Percentiles rank a stretch among this genome's conserved stretches.
phyloP scores from a whole-genome alignment of 2,797 vertebrate genomes.

The Lagodon rhomboides region DNA sequence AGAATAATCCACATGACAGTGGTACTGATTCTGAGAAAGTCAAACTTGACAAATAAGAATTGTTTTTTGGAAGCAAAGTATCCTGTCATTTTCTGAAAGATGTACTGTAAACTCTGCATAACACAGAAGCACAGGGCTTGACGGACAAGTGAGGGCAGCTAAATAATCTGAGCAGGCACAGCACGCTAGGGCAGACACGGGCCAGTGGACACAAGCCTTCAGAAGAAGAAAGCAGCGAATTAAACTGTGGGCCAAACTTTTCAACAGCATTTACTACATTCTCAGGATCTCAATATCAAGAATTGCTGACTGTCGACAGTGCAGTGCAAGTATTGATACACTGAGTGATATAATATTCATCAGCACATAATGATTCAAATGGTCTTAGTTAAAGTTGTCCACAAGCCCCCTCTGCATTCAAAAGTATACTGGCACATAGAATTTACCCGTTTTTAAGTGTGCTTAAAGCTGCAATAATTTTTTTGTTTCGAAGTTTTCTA shows the following conservation, averaged over 20 bases:
- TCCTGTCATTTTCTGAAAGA: not conserved
- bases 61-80: not conserved
- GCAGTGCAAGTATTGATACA: not conserved
- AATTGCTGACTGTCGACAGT: not conserved
- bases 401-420: not conserved
- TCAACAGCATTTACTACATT: not conserved
- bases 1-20: not conserved
- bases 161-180: conserved; percentile 41
- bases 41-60: not conserved
- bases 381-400: not conserved
- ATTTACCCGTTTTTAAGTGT: too few species aligned
- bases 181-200: not conserved
- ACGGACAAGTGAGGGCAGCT: conserved; percentile 4
- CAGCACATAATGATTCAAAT: not conserved
- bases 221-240: conserved; percentile 17
- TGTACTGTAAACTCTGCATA: not conserved
- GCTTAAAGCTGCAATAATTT: not conserved
- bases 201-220: conserved; percentile 16
- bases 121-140: not conserved
- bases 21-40: not conserved
- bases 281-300: not conserved
- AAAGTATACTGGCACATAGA: too few species aligned
- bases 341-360: not conserved
- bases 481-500: not conserved
- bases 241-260: conserved; percentile 23